phyloP scores from a whole-genome alignment of 1,140 invertebrate genomes.

The Nebria ingens region DNA sequence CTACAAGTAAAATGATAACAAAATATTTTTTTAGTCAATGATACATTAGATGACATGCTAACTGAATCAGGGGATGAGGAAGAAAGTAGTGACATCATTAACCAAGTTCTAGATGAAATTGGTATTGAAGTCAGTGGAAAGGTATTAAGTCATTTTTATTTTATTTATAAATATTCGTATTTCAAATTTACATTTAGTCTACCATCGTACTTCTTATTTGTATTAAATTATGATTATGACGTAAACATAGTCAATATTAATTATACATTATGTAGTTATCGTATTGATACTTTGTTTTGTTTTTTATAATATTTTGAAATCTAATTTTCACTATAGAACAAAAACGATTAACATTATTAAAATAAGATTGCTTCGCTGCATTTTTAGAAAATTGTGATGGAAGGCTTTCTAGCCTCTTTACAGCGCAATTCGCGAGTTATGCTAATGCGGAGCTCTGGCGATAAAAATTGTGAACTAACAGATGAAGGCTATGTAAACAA shows the following conservation, averaged over 20 bases:
- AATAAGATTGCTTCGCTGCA: no score
- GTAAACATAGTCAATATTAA: background rate
- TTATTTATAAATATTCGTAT: background rate
- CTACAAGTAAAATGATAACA: background rate
- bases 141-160: conserved; percentile 43
- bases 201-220: background rate
- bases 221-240: background rate
- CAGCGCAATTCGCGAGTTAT: no score
- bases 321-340: background rate
- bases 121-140: conserved; percentile 89
- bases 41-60: conserved; percentile 82
- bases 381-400: no score
- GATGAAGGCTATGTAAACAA: no score
- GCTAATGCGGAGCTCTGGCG: no score
- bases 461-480: no score
- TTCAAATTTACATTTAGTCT: background rate
- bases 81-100: conserved; percentile 76
- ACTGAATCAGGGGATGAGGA: conserved; percentile 83
- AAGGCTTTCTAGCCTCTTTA: no score
- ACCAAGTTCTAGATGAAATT: conserved; percentile 87
- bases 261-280: background rate
- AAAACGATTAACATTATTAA: background rate
- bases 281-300: background rate
- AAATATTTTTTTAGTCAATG: conserved; percentile 57
- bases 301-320: background rate